Evolutionary conservation across 2,797 vertebrate species (phyloP).

Genomic region (Cyclura pinguis): DNA sequence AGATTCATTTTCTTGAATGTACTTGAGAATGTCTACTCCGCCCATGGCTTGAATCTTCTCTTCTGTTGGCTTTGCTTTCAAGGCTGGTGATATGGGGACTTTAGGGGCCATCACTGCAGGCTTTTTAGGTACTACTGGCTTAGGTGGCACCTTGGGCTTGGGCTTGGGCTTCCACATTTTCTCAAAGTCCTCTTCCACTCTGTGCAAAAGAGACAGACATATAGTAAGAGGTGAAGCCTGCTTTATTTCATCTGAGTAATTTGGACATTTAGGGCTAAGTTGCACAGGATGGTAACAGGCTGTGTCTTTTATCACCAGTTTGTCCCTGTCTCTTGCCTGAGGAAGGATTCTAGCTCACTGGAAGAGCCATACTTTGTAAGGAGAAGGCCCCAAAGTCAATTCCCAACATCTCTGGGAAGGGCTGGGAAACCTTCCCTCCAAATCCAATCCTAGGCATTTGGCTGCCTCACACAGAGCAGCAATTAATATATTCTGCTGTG

Average conservation of each 20-base stretch:
- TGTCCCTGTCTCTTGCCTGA: not conserved
- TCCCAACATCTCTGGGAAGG: not conserved
- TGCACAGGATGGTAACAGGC: not conserved
- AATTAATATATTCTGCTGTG: too few species aligned
- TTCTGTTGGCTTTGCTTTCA: constrained; percentile 51
- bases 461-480: not conserved
- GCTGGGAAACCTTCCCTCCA: not conserved
- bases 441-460: not conserved
- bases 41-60: constrained; percentile 80
- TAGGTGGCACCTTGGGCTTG: constrained; percentile 71
- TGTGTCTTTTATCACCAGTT: not conserved
- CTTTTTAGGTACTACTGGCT: constrained; percentile 78
- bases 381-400: not conserved
- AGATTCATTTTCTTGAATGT: constrained; percentile 85
- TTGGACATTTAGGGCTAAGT: not conserved
- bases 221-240: not conserved
- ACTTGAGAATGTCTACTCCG: constrained; percentile 85
- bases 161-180: constrained; percentile 78
- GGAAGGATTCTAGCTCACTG: not conserved
- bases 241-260: not conserved
- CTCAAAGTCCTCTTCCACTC: constrained; percentile 86
- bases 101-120: constrained; percentile 61
- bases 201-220: constrained; percentile 61
- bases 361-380: not conserved
- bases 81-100: not conserved